Evolutionary conservation across 2,888 invertebrate species (phyloP).

Genomic region (Noctua janthina): DNA sequence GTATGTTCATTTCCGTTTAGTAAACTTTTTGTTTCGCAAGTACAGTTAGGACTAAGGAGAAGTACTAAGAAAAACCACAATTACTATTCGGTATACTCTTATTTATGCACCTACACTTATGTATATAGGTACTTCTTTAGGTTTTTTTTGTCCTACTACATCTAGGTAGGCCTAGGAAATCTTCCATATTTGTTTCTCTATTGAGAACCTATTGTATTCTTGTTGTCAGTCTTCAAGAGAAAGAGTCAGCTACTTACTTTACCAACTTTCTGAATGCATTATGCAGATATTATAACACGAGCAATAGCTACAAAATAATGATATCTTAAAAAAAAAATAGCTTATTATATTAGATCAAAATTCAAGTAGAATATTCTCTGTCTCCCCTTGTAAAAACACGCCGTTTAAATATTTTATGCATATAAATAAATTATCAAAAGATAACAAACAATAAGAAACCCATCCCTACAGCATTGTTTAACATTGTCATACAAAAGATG

Average conservation of each 20-base stretch:
- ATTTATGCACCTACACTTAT: neutral
- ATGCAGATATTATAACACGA: neutral
- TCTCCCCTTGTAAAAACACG: conserved; percentile 5
- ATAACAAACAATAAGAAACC: conserved; percentile 16
- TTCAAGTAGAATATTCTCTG: neutral
- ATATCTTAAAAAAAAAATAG: no score
- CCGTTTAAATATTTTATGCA: conserved; percentile 29
- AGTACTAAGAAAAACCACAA: no score
- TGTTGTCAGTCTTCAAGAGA: neutral
- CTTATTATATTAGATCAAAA: neutral
- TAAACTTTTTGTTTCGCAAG: no score
- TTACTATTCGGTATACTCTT: no score
- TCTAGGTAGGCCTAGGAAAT: neutral
- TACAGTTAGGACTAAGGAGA: no score
- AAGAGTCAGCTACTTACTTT: neutral
- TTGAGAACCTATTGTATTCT: neutral
- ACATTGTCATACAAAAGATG: conserved; percentile 69
- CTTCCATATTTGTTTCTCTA: neutral
- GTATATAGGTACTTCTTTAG: neutral
- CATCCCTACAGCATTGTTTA: conserved; percentile 34
- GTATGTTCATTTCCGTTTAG: no score
- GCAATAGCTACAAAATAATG: no score
- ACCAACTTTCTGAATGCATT: neutral
- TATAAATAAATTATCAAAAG: conserved; percentile 53
- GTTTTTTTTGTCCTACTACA: neutral